Base-by-base conservation (phyloP, 2,113 vertebrate genomes). In the Arenaria interpres region DNA sequence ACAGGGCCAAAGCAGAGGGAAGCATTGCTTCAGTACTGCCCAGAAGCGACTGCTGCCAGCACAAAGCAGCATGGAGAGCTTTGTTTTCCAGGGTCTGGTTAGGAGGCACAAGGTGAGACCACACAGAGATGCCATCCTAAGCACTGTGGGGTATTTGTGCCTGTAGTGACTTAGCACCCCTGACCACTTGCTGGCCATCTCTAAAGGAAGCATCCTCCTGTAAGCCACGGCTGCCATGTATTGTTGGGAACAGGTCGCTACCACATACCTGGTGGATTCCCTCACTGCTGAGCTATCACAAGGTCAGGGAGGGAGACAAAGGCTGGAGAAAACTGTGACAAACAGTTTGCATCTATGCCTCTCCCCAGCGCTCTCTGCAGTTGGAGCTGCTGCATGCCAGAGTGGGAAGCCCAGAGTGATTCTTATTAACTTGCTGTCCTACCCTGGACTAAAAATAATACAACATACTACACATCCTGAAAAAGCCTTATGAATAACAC, bases 11-110 rank as follows among this genome's bases (percentile, higher is more conserved):
- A 85, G 59, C 50, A 71, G 71, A 74, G 4, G 12, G 18, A 18
- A 79, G 8, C 24, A 16, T 4, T 33, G 27, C 37, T 75, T 21
- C 33, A 53, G 41, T 32, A 8, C 46, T 20, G 18, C 59, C 62
- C 67, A 69, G 53, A 71, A 88, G 59, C 0, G 0, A 6, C 5
- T 1, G 0, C 54, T 64, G 20, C 45, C 46, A 54, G 28, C 33
- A 11, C 1, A 0, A 24, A 77, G 32, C 54, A 88, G 64, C 6
- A 39, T 0, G 1, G 27, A 37, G 21, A 62, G n/a, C 66, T 56
- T 72, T 35, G 12, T 16, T 67, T 85, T 37, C 41, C 73, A 33
- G 43, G 9, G 9, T 32, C 8, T 46, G 46, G 21, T 16, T 24
- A 51, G 53, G 43, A 88, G 7, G 28, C 37, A 48, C 19, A 37